phyloP scores from a whole-genome alignment of 2,797 vertebrate genomes.

The Gallirallus australis region DNA sequence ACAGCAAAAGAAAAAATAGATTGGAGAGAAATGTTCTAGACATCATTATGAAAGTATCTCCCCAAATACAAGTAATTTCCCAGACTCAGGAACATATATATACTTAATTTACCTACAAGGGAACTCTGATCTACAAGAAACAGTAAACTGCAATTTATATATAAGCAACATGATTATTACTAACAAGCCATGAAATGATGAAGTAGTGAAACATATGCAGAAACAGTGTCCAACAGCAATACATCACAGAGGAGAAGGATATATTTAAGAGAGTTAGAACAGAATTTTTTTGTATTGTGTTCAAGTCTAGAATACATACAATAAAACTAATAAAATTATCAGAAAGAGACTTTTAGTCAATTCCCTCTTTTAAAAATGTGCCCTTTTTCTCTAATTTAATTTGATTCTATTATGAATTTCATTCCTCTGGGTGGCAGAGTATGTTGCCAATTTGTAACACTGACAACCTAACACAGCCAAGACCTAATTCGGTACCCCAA shows the following conservation, averaged over 20 bases:
- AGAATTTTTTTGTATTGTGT: neutral
- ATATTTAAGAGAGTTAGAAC: neutral
- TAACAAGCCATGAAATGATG: neutral
- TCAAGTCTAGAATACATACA: neutral
- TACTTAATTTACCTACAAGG: neutral
- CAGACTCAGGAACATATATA: neutral
- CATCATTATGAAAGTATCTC: neutral
- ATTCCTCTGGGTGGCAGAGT: neutral
- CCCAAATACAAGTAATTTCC: neutral
- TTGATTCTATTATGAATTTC: neutral
- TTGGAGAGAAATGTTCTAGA: neutral
- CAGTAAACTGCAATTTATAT: neutral
- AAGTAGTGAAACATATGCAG: neutral
- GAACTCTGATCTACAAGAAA: neutral
- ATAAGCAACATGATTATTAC: neutral
- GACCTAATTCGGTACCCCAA: neutral
- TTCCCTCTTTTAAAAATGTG: neutral
- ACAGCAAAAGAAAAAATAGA: neutral
- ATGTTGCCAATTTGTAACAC: neutral
- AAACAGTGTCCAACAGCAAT: neutral
- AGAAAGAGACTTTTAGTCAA: neutral
- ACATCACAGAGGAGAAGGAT: neutral
- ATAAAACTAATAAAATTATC: neutral
- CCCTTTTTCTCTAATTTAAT: neutral
- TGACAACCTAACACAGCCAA: neutral